These are phyloP conservation scores for Ailuropoda melanoleuca DNA, from an alignment of 2,113 vertebrate species.

Conservation along the genomic window DNA sequence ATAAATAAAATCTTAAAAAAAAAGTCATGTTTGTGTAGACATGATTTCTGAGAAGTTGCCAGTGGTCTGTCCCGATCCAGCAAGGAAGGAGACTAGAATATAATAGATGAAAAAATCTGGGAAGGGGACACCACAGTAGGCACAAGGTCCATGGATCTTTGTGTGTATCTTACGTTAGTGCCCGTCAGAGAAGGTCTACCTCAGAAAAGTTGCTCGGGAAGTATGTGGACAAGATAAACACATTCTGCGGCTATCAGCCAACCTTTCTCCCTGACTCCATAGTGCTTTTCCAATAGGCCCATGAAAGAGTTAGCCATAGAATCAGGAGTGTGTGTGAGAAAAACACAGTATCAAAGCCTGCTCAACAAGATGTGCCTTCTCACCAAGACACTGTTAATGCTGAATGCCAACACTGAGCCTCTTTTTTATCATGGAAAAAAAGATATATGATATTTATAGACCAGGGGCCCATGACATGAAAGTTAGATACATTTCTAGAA, in stretches of 20 bases:
- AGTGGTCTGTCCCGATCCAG: not conserved
- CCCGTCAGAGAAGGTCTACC: not conserved
- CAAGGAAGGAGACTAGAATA: not conserved
- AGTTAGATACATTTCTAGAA: not conserved
- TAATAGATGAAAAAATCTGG: not conserved
- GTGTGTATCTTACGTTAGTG: not conserved
- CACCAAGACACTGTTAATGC: not conserved
- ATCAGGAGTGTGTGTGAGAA: not conserved
- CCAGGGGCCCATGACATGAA: not conserved
- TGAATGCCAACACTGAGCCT: not conserved
- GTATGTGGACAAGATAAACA: not conserved
- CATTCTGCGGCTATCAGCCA: not conserved
- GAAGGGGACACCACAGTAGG: not conserved
- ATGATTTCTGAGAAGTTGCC: not conserved
- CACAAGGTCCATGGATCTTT: not conserved
- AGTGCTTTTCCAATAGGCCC: not conserved
- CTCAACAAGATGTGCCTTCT: not conserved
- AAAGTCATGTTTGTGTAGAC: not conserved
- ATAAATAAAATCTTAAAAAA: no score
- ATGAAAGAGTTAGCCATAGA: not conserved
- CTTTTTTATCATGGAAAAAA: not conserved
- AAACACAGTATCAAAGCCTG: fast-evolving
- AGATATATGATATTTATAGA: not conserved
- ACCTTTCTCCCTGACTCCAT: not conserved
- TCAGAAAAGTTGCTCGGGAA: not conserved